Evolutionary conservation across 2,113 vertebrate genomes (phyloP), one percentile per base, ranked within the genome.

Genomic region (Ageneiosus marmoratus): DNA sequence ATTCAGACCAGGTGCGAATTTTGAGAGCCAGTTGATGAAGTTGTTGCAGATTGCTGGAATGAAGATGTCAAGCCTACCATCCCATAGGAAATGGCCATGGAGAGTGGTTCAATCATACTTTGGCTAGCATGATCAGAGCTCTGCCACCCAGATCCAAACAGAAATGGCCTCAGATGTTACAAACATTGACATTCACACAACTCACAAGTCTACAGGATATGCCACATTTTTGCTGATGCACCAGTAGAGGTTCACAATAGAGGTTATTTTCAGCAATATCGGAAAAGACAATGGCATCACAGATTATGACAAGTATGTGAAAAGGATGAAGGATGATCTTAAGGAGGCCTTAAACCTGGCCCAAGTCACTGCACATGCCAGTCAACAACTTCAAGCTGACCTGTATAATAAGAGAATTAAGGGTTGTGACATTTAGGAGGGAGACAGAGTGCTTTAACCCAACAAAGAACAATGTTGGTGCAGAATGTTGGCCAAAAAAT

Each of bases 21-120:
- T 73, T 16, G 34, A 60, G 16, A 81, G 41, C 37, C 6, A 44
- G 48, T 32, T 81, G n/a, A 72, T 81, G 16, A 37, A 73, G 37
- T 5, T 81, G 2, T 46, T 81, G 8, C 48, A 70, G 32, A 55
- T 86, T 16, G 32, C 83, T 67, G 73, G 73, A 3, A 18, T 82
- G 16, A 77, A 77, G 6, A 85, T 77, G 41, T 74, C 51, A 34
- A 46, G 1, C 53, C 8, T 56, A 56, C 5, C 8, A 22, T 2
- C 53, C 20, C 0, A 55, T 55, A 20, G 53, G 53, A 2, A 55
- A 55, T 55, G 53, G 53, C 20, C 53, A 55, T 0, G 1, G 1
- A 5, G 27, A 58, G 5, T 74, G 53, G 37, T 82, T 82, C 1
- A 82, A 29, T 24, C 16, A 2, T 1, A 74, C 34, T 13, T 27